Conservation (phyloP, 2,888 invertebrate species). For the Myathropa florea region DNA sequence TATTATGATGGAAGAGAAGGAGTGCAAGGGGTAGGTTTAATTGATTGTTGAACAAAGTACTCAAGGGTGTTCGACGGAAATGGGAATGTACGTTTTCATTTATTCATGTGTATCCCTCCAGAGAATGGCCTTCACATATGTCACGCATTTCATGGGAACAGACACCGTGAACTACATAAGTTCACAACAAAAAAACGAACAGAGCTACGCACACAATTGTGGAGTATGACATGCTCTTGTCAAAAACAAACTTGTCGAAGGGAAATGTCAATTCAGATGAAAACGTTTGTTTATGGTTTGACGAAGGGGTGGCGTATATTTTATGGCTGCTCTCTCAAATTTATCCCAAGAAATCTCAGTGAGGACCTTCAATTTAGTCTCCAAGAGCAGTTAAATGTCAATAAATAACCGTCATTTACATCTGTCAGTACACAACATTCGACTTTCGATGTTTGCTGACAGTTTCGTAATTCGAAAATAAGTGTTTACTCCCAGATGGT, state of each 20-base stretch:
- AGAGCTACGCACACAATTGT: background rate
- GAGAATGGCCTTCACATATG: background rate
- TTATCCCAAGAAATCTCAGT: no score
- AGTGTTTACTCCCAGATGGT: background rate
- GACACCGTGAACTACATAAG: no score
- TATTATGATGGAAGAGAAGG: background rate
- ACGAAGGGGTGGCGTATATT: background rate
- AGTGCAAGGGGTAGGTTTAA: background rate
- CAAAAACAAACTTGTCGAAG: background rate
- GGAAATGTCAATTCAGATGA: background rate
- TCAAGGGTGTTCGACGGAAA: background rate
- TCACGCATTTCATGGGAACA: background rate
- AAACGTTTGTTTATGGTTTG: background rate
- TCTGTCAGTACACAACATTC: background rate
- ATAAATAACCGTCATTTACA: background rate
- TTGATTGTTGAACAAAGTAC: constrained; percentile 25
- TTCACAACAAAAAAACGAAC: no score
- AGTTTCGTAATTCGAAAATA: background rate
- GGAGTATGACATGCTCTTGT: background rate
- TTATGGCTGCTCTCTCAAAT: no score
- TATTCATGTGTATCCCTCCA: background rate
- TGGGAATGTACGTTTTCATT: background rate
- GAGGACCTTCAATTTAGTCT: background rate
- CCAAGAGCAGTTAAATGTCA: background rate
- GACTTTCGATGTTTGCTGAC: background rate